These are phyloP conservation scores for Chloroceryle aenea DNA, from an alignment of 2,113 vertebrate species.

Conservation along the genomic window DNA sequence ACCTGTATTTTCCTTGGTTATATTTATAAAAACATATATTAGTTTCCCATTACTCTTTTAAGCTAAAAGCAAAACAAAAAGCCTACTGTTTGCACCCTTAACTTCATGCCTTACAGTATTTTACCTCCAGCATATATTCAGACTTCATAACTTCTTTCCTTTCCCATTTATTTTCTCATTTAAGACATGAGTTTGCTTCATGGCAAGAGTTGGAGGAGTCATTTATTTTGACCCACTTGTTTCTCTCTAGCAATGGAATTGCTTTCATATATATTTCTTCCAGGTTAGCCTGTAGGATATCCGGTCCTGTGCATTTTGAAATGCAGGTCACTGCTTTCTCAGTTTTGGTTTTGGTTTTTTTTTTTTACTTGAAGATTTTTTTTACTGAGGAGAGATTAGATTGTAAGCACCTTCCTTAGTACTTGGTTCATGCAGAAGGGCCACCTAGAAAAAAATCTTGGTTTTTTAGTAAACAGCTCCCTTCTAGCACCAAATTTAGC, in stretches of 20 bases:
- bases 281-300: background rate
- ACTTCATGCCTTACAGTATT: slow-evolving; percentile 20
- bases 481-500: background rate
- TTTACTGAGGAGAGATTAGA: background rate
- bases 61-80: slow-evolving; percentile 38
- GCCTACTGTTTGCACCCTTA: slow-evolving; percentile 26
- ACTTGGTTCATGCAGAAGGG: background rate
- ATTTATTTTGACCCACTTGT: slow-evolving; percentile 28
- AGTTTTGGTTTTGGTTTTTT: too few relatives aligned
- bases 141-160: slow-evolving; percentile 23
- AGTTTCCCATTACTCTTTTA: slow-evolving; percentile 52
- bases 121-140: slow-evolving; percentile 26
- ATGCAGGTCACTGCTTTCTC: background rate
- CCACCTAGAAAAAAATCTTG: too few relatives aligned
- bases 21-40: slow-evolving; percentile 54
- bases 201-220: background rate
- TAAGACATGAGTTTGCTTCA: background rate
- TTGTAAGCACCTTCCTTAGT: background rate
- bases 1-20: slow-evolving; percentile 26
- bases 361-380: background rate
- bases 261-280: slow-evolving; percentile 3
- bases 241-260: slow-evolving; percentile 1
- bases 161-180: background rate
- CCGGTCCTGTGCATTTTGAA: background rate
- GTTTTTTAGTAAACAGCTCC: background rate